Evolutionary conservation across 2,113 vertebrate genomes (phyloP).

Genomic region (Sphaerodactylus townsendi): DNA sequence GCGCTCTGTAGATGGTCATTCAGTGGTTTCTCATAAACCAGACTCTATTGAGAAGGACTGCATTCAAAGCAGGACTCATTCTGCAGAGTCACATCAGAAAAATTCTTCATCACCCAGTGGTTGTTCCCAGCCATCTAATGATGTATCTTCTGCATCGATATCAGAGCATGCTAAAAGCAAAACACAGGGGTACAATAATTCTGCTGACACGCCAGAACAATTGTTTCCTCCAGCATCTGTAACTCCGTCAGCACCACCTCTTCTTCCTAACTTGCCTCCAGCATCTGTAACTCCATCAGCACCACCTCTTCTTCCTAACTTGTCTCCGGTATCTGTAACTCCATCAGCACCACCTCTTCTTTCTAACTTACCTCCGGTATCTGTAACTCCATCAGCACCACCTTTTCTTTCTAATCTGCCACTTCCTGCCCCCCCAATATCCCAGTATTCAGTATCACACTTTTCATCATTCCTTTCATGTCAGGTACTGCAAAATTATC

Average conservation of each 20-base stretch:
- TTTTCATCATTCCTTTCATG: conserved; percentile 78
- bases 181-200: conserved; percentile 58
- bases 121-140: conserved; percentile 62
- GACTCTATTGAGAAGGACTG: conserved; percentile 70
- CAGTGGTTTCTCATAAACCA: conserved; percentile 58
- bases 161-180: conserved; percentile 61
- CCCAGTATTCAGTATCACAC: conserved; percentile 78
- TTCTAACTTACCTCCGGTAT: conserved; percentile 68
- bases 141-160: conserved; percentile 52
- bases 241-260: conserved; percentile 17
- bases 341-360: neutral
- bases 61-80: conserved; percentile 72
- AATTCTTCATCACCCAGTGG: conserved; percentile 68
- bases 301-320: conserved; percentile 65
- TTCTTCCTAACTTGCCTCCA: too few relatives aligned
- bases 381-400: too few relatives aligned
- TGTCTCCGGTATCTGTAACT: conserved; percentile 39
- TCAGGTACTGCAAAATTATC: conserved; percentile 80
- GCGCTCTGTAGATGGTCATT: conserved; percentile 63
- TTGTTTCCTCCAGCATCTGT: conserved; percentile 67
- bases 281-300: conserved; percentile 48
- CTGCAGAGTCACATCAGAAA: conserved; percentile 73
- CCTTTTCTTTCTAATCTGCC: too few relatives aligned
- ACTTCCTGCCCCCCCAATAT: conserved; percentile 66
- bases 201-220: conserved; percentile 53